Percentiles rank a stretch among this genome's conserved stretches.
Conservation (phyloP, 64 coral and sea anemone genomes). For the Porites lutea region DNA sequence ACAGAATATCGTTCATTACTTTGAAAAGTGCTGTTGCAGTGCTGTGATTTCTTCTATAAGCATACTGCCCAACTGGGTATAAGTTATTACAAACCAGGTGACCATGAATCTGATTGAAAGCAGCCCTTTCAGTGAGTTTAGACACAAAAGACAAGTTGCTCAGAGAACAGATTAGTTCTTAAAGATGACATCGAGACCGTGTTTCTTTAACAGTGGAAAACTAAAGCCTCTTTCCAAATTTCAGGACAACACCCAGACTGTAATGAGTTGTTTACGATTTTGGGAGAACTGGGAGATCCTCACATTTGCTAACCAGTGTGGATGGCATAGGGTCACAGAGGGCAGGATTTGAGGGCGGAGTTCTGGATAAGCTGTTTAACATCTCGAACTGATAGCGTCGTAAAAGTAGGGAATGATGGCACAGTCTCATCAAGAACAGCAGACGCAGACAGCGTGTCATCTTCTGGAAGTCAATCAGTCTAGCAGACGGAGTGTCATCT, state of each 20-base stretch:
- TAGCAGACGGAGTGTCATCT: no score
- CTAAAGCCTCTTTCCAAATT: no score
- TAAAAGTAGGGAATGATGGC: neutral
- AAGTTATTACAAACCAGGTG: no score
- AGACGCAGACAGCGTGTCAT: neutral
- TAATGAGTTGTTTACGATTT: no score
- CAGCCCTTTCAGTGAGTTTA: conserved; percentile 5
- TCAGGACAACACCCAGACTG: no score
- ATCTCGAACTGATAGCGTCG: conserved; percentile 18
- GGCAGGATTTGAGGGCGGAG: neutral
- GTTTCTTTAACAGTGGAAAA: no score
- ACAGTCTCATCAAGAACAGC: neutral
- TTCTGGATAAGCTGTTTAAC: conserved; percentile 43
- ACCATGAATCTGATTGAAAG: neutral
- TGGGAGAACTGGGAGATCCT: no score
- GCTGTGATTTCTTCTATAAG: neutral
- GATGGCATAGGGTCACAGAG: neutral
- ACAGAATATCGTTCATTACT: no score
- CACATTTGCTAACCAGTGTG: no score
- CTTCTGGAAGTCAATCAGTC: neutral
- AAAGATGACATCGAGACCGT: neutral
- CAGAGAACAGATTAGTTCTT: conserved; percentile 28
- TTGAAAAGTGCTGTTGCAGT: no score
- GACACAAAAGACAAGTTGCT: neutral
- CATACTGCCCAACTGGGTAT: neutral